Evolutionary conservation across 2,113 vertebrate genomes (phyloP), one percentile per base, ranked within the genome.

Genomic region (Ceyx cyanopectus): DNA sequence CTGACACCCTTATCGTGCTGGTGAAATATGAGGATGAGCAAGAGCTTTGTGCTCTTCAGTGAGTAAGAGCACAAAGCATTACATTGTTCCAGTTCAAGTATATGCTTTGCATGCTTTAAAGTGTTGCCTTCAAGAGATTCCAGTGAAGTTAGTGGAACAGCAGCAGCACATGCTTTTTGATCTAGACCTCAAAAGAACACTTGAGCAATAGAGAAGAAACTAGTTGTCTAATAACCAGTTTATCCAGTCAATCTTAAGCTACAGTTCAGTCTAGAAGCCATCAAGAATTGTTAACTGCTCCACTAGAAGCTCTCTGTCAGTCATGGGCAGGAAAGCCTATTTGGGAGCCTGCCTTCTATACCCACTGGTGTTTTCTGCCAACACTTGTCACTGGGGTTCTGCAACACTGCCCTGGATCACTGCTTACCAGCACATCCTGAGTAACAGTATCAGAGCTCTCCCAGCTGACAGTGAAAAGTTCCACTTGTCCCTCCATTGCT

Each of bases 131-230:
- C 54, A 61, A 41, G 21, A 89, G 81, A 85, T 94, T 85, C 75
- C 87, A 85, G 81, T 95, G 95, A 93, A 79, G 75, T 94, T 87
- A 95, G 87, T 69, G 75, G 84, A 92, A 95, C 81, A 73, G 84
- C 45, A 94, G 87, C 87, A 92, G 93, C 78, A 89, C 95, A 93
- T 95, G 93, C 95, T 76, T 91, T 86, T 91, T 85, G 53, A 85
- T 72, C 87, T 79, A 93, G 58, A 87, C 67, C 78, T 92, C 56
- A 76, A 48, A 77, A 93, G 95, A 96, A 96, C 95, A 94, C 95
- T 96, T 95, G 95, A 96, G 78, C 78, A 96, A 96, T 92, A 96
- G 95, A 95, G 95, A 74, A 94, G 50, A 79, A 93, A 79, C 34
- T 46, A 85, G 61, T 46, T 16, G 41, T 15, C 77, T 84, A 83